Percentiles rank a stretch among this genome's conserved stretches.
Evolutionary conservation across 2,888 invertebrate species (phyloP).

Genomic region (Periphyllus acericola): DNA sequence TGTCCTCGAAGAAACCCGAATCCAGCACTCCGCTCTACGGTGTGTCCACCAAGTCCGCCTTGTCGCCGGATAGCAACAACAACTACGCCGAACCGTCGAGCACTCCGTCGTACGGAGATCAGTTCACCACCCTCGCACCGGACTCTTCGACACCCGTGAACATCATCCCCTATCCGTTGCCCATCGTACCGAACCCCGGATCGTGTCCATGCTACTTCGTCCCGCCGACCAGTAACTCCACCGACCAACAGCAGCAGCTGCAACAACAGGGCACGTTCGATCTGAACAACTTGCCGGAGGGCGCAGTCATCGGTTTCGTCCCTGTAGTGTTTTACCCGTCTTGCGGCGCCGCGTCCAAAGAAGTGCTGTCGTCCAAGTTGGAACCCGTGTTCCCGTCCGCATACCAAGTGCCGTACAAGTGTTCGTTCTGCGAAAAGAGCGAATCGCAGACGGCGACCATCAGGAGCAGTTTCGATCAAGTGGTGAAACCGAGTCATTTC

Average conservation of each 20-base stretch:
- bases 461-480: conserved; percentile 42
- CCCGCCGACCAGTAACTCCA: conserved; percentile 69
- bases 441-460: conserved; percentile 43
- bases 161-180: conserved; percentile 72
- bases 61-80: background rate
- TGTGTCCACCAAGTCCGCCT: background rate
- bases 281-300: conserved; percentile 68
- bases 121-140: conserved; percentile 21
- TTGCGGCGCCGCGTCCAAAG: conserved; percentile 69
- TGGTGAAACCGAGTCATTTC: conserved; percentile 52
- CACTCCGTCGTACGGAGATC: background rate
- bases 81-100: background rate
- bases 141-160: conserved; percentile 65
- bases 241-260: background rate
- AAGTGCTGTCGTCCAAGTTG: conserved; percentile 66
- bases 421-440: conserved; percentile 71
- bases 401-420: conserved; percentile 73
- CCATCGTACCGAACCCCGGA: conserved; percentile 67
- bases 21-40: background rate
- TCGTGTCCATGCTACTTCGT: conserved; percentile 75
- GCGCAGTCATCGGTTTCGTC: conserved; percentile 76
- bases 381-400: conserved; percentile 74
- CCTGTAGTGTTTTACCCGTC: conserved; percentile 79
- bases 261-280: conserved; percentile 55
- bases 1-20: conserved; percentile 39